Evolutionary conservation across 2,113 vertebrate species (phyloP).

Genomic region (Gorsachius goisagi): DNA sequence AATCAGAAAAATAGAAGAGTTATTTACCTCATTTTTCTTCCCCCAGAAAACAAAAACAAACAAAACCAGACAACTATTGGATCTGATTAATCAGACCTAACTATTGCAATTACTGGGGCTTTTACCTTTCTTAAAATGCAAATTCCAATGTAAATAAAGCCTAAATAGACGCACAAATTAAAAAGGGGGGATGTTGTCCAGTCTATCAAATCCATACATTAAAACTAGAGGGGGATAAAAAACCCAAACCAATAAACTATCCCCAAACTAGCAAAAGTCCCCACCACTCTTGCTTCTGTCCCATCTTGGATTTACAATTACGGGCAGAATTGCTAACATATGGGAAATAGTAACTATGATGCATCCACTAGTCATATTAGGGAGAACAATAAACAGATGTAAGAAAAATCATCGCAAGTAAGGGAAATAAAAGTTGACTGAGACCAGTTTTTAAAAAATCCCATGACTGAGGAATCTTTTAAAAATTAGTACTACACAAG

Average conservation of each 20-base stretch:
- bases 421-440: not conserved
- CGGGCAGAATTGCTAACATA: not conserved
- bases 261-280: not conserved
- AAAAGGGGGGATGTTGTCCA: not conserved
- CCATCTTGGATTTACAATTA: not conserved
- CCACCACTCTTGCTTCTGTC: not conserved
- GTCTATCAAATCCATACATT: not conserved
- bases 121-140: not conserved
- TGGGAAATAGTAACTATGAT: not conserved
- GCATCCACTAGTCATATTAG: not conserved
- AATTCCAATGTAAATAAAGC: not conserved
- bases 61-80: not conserved
- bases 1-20: not conserved
- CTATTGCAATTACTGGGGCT: not conserved
- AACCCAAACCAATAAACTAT: fast-evolving
- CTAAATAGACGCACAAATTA: not conserved
- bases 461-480: not conserved
- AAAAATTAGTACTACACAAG: not conserved
- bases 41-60: not conserved
- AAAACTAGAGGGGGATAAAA: not conserved
- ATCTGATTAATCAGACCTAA: not conserved
- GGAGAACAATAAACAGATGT: not conserved
- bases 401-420: not conserved
- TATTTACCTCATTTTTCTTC: not conserved
- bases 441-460: not conserved